Percentiles rank a stretch among this genome's conserved stretches.
These are phyloP conservation scores for Caenorhabditis sinica DNA, from an alignment of 2,888 invertebrate species.

Conservation along the genomic window DNA sequence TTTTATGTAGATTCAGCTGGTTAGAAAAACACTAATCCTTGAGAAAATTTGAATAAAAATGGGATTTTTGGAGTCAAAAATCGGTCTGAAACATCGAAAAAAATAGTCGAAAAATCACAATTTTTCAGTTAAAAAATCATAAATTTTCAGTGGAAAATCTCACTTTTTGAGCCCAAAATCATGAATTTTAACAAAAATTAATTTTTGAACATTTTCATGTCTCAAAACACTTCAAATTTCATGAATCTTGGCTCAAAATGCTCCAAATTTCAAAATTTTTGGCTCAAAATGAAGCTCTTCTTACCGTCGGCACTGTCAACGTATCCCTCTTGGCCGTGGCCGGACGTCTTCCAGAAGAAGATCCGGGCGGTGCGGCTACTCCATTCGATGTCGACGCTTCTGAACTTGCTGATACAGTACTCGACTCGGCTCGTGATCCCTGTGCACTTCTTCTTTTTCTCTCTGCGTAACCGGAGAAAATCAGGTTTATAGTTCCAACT, in stretches of 20 bases:
- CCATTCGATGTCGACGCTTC: constrained; percentile 66
- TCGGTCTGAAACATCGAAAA: no score
- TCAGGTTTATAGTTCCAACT: constrained; percentile 50
- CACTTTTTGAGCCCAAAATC: not conserved
- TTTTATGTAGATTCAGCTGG: constrained; percentile 1
- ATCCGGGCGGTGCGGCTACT: constrained; percentile 1
- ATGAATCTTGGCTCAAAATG: not conserved
- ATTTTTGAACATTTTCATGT: not conserved
- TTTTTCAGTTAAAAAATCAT: no score
- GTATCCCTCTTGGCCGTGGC: constrained; percentile 68
- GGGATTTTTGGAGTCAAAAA: not conserved
- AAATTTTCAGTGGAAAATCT: not conserved
- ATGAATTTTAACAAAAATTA: not conserved
- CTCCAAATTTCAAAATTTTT: not conserved
- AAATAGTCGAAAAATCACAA: no score
- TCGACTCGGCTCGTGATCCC: not conserved
- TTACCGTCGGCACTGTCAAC: constrained; percentile 54
- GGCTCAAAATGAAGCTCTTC: no score
- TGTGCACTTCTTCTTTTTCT: constrained; percentile 64
- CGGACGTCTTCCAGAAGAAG: constrained; percentile 40
- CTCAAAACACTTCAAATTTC: not conserved
- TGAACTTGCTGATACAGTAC: constrained; percentile 10
- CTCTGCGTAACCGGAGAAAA: constrained; percentile 60
- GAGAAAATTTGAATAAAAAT: not conserved
- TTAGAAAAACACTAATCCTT: not conserved